Evolutionary conservation across 2,113 vertebrate genomes (phyloP).

Genomic region (Triplophysa rosa): DNA sequence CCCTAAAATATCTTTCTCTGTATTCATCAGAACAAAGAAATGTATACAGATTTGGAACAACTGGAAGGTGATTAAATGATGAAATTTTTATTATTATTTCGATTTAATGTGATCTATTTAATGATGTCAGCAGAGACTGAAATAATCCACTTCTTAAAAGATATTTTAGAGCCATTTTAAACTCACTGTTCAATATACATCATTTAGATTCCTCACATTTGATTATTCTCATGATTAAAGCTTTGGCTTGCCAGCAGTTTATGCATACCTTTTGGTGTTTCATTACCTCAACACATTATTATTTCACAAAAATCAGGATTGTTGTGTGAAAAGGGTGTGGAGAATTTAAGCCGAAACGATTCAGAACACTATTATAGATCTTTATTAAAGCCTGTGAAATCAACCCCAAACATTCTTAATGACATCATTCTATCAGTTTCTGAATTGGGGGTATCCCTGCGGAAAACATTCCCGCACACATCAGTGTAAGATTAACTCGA

Average conservation of each 20-base stretch:
- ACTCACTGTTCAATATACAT: background rate
- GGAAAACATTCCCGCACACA: too few relatives aligned
- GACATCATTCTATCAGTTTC: background rate
- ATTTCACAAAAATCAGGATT: background rate
- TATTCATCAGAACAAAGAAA: too few relatives aligned
- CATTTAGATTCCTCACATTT: background rate
- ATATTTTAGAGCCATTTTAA: background rate
- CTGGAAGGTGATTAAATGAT: too few relatives aligned
- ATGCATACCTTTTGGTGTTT: background rate
- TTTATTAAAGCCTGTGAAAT: too few relatives aligned
- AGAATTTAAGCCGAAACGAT: background rate
- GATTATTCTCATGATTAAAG: background rate
- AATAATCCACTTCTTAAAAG: background rate
- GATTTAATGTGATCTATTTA: background rate
- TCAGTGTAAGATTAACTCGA: too few relatives aligned
- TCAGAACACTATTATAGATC: too few relatives aligned
- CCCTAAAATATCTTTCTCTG: too few relatives aligned
- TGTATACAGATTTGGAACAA: too few relatives aligned
- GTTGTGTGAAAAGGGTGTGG: background rate
- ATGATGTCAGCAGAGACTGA: constrained; percentile 4
- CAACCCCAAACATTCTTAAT: background rate
- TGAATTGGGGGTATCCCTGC: too few relatives aligned
- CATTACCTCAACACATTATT: background rate
- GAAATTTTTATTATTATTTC: too few relatives aligned
- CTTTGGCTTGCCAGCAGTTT: background rate